Percentiles rank a stretch among this genome's conserved stretches.
These are phyloP conservation scores for Nycticryphes semicollaris DNA, from an alignment of 2,113 vertebrate genomes.

Conservation along the genomic window DNA sequence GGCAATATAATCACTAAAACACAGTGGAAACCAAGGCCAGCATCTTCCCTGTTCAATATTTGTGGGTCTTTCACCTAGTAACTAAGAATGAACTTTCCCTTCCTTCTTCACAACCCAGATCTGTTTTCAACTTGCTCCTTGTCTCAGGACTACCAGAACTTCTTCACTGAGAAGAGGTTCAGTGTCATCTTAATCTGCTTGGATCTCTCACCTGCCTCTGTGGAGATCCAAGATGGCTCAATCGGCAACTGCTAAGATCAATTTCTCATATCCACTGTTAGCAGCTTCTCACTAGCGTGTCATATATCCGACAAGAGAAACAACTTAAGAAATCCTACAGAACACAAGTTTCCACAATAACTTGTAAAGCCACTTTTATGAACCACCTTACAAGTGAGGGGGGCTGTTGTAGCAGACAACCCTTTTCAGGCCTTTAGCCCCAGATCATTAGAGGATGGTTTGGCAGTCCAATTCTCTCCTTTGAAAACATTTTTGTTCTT, in stretches of 20 bases:
- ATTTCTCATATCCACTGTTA: background rate
- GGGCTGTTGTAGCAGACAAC: background rate
- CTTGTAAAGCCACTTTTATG: background rate
- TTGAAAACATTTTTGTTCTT: background rate
- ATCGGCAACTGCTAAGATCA: background rate
- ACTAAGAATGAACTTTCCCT: background rate
- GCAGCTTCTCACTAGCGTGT: background rate
- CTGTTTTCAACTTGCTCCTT: background rate
- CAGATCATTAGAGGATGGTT: background rate
- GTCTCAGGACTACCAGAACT: background rate
- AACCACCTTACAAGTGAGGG: accelerated
- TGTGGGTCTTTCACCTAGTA: background rate
- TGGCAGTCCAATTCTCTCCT: background rate
- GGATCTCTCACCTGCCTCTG: background rate
- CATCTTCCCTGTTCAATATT: background rate
- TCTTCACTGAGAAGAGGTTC: background rate
- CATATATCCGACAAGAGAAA: background rate
- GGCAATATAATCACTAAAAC: background rate
- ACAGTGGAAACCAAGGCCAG: background rate
- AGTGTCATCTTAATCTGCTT: background rate
- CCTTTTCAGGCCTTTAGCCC: background rate
- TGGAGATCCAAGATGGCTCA: background rate
- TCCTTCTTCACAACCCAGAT: background rate
- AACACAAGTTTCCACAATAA: background rate
- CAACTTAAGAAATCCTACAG: background rate